Percentiles rank a stretch among this genome's conserved stretches.
phyloP scores from a whole-genome alignment of 1,140 invertebrate species.

The Xylocopa sonorina region DNA sequence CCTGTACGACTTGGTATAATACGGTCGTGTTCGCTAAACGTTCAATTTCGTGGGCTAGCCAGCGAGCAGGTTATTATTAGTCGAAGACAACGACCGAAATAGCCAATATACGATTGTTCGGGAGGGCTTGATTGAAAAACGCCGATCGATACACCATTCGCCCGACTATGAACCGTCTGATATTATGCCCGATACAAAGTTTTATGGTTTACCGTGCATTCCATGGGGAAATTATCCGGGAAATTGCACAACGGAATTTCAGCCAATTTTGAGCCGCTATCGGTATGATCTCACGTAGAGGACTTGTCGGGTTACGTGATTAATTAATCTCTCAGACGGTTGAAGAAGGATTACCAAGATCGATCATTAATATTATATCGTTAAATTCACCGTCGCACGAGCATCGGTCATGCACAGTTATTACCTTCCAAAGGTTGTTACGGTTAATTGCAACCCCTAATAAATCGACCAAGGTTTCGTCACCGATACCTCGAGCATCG shows the following conservation, averaged over 20 bases:
- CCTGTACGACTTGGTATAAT: neutral
- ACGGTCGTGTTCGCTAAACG: neutral
- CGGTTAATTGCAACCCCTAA: neutral
- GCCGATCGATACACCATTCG: slow-evolving; percentile 18
- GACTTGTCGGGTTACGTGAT: slow-evolving; percentile 46
- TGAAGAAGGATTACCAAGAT: slow-evolving; percentile 43
- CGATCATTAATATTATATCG: slow-evolving; percentile 37
- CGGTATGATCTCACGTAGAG: slow-evolving; percentile 3
- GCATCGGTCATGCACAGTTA: neutral
- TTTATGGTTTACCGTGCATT: slow-evolving; percentile 45
- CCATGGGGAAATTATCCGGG: slow-evolving; percentile 58
- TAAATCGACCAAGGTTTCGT: neutral
- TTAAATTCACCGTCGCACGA: slow-evolving; percentile 5
- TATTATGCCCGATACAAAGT: slow-evolving; percentile 50
- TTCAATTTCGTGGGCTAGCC: neutral
- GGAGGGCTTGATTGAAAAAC: slow-evolving; percentile 37
- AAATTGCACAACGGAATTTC: slow-evolving; percentile 60
- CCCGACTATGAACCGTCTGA: slow-evolving; percentile 1
- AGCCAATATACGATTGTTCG: slow-evolving; percentile 14
- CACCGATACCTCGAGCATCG: neutral
- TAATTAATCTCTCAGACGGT: slow-evolving; percentile 39
- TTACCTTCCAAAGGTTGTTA: neutral
- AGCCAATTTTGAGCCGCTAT: slow-evolving; percentile 51
- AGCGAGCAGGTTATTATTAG: neutral
- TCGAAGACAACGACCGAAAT: slow-evolving; percentile 10